These are phyloP conservation scores for Prietella phreatophila DNA, from an alignment of 2,113 vertebrate genomes.

Conservation along the genomic window DNA sequence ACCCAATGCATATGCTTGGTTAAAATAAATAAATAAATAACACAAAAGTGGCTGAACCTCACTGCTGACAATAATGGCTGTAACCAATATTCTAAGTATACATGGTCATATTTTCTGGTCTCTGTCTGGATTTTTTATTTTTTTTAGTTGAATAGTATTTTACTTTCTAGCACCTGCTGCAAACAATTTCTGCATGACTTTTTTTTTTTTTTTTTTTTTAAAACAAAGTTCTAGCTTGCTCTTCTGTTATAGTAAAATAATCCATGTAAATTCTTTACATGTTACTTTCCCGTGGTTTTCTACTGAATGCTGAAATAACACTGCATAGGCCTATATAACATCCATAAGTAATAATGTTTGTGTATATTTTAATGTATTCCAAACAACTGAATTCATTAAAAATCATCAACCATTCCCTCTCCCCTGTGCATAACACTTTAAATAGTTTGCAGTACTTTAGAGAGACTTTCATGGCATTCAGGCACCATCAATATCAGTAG, in stretches of 20 bases:
- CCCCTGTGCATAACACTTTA: not conserved
- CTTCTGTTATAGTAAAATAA: not conserved
- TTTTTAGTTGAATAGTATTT: not conserved
- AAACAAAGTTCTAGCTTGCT: not conserved
- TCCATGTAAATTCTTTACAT: no score
- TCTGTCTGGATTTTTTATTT: not conserved
- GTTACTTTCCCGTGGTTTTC: not conserved
- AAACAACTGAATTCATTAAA: not conserved
- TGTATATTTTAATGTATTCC: not conserved
- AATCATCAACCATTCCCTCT: not conserved
- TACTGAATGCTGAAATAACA: not conserved
- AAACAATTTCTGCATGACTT: not conserved
- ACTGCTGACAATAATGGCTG: not conserved
- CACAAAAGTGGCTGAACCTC: not conserved
- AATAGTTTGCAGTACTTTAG: not conserved
- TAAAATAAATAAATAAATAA: not conserved
- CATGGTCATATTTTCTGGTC: not conserved
- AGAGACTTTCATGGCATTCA: not conserved
- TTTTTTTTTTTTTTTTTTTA: no score
- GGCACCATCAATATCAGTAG: no score
- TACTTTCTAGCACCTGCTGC: not conserved
- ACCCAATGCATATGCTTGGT: not conserved
- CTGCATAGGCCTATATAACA: not conserved
- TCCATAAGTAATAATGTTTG: not conserved
- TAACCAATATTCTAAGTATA: not conserved